These are phyloP conservation scores for Austrofundulus limnaeus DNA, from an alignment of 2,113 vertebrate species.

Conservation along the genomic window DNA sequence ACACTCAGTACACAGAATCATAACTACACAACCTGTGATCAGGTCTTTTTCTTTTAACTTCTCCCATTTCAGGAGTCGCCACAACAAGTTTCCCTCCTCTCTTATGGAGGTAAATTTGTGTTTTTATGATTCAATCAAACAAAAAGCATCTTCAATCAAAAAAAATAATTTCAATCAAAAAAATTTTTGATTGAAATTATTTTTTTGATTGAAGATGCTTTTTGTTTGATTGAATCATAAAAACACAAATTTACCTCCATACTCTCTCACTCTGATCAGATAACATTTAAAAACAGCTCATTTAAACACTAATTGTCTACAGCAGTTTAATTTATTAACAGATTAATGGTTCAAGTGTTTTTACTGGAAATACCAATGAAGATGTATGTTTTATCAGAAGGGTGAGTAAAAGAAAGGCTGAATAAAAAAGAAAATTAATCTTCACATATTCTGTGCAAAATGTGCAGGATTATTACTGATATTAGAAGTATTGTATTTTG, in stretches of 20 bases:
- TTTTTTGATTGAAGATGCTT: no score
- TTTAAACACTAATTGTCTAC: constrained; percentile 52
- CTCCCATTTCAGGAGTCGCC: no score
- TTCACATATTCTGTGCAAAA: constrained; percentile 1
- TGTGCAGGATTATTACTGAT: not conserved
- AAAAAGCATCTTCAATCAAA: no score
- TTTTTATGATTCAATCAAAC: no score
- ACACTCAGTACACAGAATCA: constrained; percentile 13
- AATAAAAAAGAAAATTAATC: not conserved
- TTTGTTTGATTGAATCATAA: no score
- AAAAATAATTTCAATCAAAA: no score
- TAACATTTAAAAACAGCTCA: constrained; percentile 52
- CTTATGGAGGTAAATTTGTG: no score
- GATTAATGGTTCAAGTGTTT: constrained; percentile 26
- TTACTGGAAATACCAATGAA: not conserved
- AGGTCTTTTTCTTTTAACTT: no score
- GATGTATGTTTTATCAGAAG: no score
- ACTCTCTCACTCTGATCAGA: constrained; percentile 29
- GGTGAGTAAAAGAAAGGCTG: not conserved
- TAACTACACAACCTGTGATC: constrained; percentile 14
- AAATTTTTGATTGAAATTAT: no score
- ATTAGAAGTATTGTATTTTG: not conserved
- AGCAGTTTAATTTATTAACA: constrained; percentile 54
- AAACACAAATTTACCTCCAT: no score
- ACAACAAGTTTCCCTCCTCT: no score